These are phyloP conservation scores for Bombus cullumanus DNA, from an alignment of 1,140 invertebrate species.

Conservation along the genomic window DNA sequence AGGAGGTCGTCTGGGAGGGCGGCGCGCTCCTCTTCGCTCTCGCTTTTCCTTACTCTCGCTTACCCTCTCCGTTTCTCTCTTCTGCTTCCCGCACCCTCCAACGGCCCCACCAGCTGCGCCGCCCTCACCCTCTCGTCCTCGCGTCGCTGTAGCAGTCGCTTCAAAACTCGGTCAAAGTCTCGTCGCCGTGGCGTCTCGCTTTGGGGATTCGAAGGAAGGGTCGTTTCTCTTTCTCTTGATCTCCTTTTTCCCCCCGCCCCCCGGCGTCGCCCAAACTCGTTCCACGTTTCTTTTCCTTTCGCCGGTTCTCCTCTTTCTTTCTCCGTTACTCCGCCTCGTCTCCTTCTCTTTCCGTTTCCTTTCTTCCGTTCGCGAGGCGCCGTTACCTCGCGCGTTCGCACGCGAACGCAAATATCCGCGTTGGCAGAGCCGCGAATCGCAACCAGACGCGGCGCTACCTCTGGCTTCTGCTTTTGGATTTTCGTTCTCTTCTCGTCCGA, in stretches of 20 bases:
- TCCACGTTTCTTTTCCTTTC: not conserved
- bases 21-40: conserved; percentile 31
- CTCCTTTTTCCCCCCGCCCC: not conserved
- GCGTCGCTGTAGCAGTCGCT: conserved; percentile 62
- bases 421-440: conserved; percentile 43
- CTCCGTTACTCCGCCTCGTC: not conserved
- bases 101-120: conserved; percentile 7
- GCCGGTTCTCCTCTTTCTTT: not conserved
- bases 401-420: conserved; percentile 44
- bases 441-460: conserved; percentile 48
- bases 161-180: conserved; percentile 72
- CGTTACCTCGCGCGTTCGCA: not conserved
- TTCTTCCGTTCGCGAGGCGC: conserved; percentile 6
- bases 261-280: conserved; percentile 17
- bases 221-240: conserved; percentile 62
- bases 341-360: not conserved
- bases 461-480: conserved; percentile 21
- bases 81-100: conserved; percentile 30
- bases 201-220: conserved; percentile 70
- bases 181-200: conserved; percentile 69
- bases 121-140: conserved; percentile 56
- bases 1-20: conserved; percentile 67
- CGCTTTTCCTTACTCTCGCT: conserved; percentile 52
- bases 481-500: not conserved
- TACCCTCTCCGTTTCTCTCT: conserved; percentile 20